Evolutionary conservation across 2,888 invertebrate genomes (phyloP).

Genomic region (Thereva nobilitata): DNA sequence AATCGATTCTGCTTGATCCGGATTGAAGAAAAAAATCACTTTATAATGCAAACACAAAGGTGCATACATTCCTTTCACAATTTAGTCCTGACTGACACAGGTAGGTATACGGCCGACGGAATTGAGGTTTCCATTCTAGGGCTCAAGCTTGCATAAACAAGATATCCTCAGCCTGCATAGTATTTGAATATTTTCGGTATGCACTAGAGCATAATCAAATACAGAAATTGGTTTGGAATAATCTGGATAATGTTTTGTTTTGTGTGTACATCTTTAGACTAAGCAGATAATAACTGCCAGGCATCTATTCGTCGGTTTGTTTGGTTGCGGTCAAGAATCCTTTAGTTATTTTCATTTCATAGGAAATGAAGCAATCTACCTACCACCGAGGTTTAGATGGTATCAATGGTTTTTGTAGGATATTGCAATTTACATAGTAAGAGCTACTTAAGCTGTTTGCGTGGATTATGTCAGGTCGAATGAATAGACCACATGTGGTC

Average conservation of each 20-base stretch:
- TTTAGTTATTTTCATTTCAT: not conserved
- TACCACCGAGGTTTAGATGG: not conserved
- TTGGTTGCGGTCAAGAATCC: constrained; percentile 14
- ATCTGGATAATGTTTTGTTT: constrained; percentile 18
- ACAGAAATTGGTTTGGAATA: constrained; percentile 26
- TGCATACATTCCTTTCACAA: constrained; percentile 3
- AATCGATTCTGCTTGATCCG: constrained; percentile 22
- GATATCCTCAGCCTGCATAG: not conserved
- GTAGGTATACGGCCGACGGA: no score
- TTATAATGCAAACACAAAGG: not conserved
- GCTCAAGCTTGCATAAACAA: constrained; percentile 20
- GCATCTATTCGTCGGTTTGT: not conserved
- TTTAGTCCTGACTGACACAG: no score
- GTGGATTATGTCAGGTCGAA: no score
- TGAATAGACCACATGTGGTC: no score
- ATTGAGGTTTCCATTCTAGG: no score
- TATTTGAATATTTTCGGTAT: no score
- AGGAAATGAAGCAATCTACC: not conserved
- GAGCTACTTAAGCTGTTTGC: no score
- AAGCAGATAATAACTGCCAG: constrained; percentile 8
- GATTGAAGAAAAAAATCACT: constrained; percentile 16
- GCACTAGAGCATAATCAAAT: constrained; percentile 10
- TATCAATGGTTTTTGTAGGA: no score
- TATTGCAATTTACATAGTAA: no score
- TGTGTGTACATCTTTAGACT: not conserved